Base-by-base conservation (phyloP, 2,797 vertebrate species). In the Apodemus agrarius region DNA sequence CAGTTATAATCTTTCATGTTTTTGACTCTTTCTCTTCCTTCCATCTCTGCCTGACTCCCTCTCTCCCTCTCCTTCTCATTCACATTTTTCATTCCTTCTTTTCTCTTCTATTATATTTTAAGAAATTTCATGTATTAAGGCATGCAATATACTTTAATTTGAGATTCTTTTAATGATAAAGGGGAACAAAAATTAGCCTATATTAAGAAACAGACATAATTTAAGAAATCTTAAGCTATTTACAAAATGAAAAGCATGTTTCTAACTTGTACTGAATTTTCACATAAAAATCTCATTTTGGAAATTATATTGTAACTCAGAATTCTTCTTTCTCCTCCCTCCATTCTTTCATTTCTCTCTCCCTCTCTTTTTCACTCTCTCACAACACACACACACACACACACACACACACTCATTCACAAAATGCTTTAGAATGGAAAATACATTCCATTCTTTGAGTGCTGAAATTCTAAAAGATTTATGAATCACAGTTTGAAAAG, bases 401-500 rank as follows among this genome's bases (percentile, higher is more conserved):
- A 84, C 10, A 63, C 34, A 65, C 17, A 69, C 22, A n/a, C 31
- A 86, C 11, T 76, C 76, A 92, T 22, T 74, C 16, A 65, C 16
- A 69, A 43, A 88, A 13, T 85, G 16, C 31, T 40, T 94, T 96
- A 93, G 59, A 52, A 52, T 52, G 52, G 78, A 94, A 96, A 95
- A 96, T 88, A 34, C 83, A 22, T 74, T 84, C n/a, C 31, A 85
- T 90, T 79, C 43, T 92, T 26, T 85, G 10, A 85, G 26, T 85
- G 89, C 29, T 69, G 76, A 92, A 95, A 94, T 75, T n/a, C 26
- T 95, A 87, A 97, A 94, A 91, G 59, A 94, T 95, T 96, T 96
- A 94, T 92, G 34, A 96, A 88, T 4, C 89, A 74, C 57, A 84
- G 63, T 97, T 78, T 95, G 49, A 85, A 17, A 19, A 91, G 2